Evolutionary conservation across 2,888 invertebrate species (phyloP), one percentile per base, ranked within the genome.

Genomic region (Blastobasis adustella): DNA sequence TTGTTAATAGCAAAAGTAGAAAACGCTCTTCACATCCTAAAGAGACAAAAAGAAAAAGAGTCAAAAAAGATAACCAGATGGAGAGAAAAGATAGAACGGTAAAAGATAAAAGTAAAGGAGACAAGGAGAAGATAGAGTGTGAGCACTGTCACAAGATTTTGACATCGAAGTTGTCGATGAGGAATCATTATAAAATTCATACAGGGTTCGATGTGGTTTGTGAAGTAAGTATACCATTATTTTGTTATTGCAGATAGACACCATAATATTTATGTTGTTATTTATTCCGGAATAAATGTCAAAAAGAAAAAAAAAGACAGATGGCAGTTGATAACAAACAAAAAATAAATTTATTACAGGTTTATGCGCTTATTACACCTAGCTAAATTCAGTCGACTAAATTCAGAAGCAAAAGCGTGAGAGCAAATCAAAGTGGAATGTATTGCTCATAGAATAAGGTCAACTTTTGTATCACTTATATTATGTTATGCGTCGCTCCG

Each of bases 41-140:
- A 37, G 69, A 66, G 0, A 89, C 66, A 0, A 89, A 90, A 49
- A 43, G 43, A 1, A 45, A 45, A 10, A 63, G 53, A 47, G 66
- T 60, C 53, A 65, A 60, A 47, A 65, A 55, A 48, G 60, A 57
- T 49, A 57, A 50, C 9, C 54, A 60, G 40, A 56, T 53, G n/a
- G 52, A 52, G 46, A 62, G 37, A 5, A 41, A 10, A 6, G 37
- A 10, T 6, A 50, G 49, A 96, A 57, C 97, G 96, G 94, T 92
- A 94, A 65, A 54, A 37, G 61, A 65, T 37, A 65, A 66, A 48
- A 62, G 57, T 46, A 66, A 63, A n/a, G 64, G 59, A 45, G 63
- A 55, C 0, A 76, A 69, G 55, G 79, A 81, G 41, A 72, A 75
- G 57, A 76, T 85, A 8, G 76, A 85, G 10, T 42, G 42, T 6